A percentile compares a stretch with the other conserved stretches of the same genome.
These are phyloP conservation scores for Scaptomyza graminum DNA, from an alignment of 1,140 invertebrate genomes.

Conservation along the genomic window DNA sequence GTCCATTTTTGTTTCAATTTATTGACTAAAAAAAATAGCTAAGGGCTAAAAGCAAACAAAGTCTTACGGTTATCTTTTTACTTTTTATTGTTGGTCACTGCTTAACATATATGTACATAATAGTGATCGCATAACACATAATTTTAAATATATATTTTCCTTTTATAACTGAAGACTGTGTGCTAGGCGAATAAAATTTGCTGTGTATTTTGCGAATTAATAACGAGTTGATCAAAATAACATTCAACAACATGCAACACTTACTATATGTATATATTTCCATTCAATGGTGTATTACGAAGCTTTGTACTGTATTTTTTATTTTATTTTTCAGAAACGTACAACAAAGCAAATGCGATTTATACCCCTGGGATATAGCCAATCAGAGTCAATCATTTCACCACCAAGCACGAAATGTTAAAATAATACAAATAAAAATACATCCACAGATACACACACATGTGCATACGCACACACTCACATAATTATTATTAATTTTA, in stretches of 20 bases:
- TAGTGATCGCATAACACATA: too few species aligned
- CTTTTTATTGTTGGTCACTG: too few species aligned
- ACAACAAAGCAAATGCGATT: slow-evolving; percentile 17
- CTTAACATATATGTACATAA: too few species aligned
- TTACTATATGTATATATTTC: neutral
- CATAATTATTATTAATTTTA: too few species aligned
- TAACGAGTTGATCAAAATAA: neutral
- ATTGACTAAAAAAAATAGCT: too few species aligned
- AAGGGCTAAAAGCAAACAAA: too few species aligned
- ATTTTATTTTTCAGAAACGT: neutral
- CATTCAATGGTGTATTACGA: neutral
- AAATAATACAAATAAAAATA: slow-evolving; percentile 58
- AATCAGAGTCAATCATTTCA: slow-evolving; percentile 72
- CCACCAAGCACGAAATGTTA: slow-evolving; percentile 46
- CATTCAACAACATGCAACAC: neutral
- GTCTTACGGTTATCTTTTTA: too few species aligned
- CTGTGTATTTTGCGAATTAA: neutral
- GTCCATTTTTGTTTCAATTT: too few species aligned
- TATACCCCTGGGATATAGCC: slow-evolving; percentile 45
- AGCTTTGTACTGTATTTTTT: neutral
- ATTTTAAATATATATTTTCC: too few species aligned
- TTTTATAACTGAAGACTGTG: too few species aligned
- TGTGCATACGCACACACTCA: too few species aligned
- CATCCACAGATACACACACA: slow-evolving; percentile 28
- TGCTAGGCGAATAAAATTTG: neutral